Evolutionary conservation across 2,888 invertebrate genomes (phyloP), one percentile per base, ranked within the genome.

Genomic region (Troides helena): DNA sequence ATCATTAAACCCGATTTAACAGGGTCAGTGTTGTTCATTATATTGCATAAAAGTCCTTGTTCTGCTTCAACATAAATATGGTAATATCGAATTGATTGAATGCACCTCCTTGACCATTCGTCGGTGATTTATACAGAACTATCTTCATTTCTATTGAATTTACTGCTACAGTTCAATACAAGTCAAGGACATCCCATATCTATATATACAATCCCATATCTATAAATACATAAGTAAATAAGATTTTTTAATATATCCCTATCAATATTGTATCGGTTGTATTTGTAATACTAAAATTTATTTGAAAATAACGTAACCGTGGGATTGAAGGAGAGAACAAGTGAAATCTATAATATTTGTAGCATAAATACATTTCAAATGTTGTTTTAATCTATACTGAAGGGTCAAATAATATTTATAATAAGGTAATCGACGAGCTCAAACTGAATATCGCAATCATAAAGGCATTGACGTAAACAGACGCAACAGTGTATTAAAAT

Each of bases 361-460:
- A 53, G n/a, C 10, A 46, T 46, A 8, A 23, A 25, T 23, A 23
- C 2, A 6, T 58, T 58, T 23, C 14, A 58, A 10, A 23, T 17
- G 14, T 43, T 39, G 50, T 7, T 50, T 62, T 62, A 50, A 62
- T 14, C 1, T 7, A 23, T 25, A 62, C 18, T 23, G 2, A 2
- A 50, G 18, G 6, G 46, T 30, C 50, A 53, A 62, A 14, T 25
- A 25, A 62, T 72, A 63, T 64, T 53, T 62, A 62, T 69, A 72
- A 72, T 74, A 61, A 73, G 80, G 83, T 83, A 85, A 80, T 74
- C 69, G 74, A 73, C 78, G 82, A 85, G 82, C 82, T 84, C 85
- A 82, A 83, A 83, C 83, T 80, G 80, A 83, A 81, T 80, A 70
- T 77, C 74, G 66, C 75, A 69, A 74, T 76, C 69, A 74, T 71